Base-by-base conservation (phyloP, 2,888 invertebrate genomes). In the Ariolimax columbianus region DNA sequence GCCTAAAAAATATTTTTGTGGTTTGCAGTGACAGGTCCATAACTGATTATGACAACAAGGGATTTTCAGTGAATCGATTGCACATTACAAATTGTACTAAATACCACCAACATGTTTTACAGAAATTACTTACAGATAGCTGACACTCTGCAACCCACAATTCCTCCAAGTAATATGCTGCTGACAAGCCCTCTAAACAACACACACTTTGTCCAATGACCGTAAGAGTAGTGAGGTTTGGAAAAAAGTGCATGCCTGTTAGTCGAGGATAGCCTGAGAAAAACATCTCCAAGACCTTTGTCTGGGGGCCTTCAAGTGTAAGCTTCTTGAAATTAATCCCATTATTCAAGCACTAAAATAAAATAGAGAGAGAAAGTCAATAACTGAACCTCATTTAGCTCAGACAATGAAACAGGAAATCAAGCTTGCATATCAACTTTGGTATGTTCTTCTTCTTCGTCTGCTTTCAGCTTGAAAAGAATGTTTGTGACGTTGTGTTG, bases 221-320 rank as follows among this genome's bases (percentile, higher is more conserved):
- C 40, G 90, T 89, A 33, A 93, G 90, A 17, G 90, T 90, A 40
- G 89, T 90, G 59, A 94, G 89, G 85, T 93, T 92, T 19, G 93
- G 93, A 88, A 94, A 94, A 80, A 90, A 86, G 55, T 91, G 87
- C 83, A 94, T 88, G 40, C 93, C 92, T 40, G 91, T 87, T 47
- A 94, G 91, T 72, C 90, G 89, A 6, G 93, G 92, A 87, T 91
- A 93, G 2, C 94, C 94, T 47, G 93, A 92, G 89, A 94, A 94
- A 87, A 94, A 94, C 90, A 94, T 92, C 87, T 94, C 94, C 83
- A 94, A 82, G 19, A 89, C 82, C n/a, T 89, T 85, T 47, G 91
- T 89, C 47, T 89, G 89, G 47, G 86, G 88, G 3, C 91, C 91
- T 47, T 93, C 92, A 33, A 88, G 89, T 75, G 84, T 85, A 66